Conservation (phyloP, 2,888 invertebrate species). For the Ernsta delagoae region DNA sequence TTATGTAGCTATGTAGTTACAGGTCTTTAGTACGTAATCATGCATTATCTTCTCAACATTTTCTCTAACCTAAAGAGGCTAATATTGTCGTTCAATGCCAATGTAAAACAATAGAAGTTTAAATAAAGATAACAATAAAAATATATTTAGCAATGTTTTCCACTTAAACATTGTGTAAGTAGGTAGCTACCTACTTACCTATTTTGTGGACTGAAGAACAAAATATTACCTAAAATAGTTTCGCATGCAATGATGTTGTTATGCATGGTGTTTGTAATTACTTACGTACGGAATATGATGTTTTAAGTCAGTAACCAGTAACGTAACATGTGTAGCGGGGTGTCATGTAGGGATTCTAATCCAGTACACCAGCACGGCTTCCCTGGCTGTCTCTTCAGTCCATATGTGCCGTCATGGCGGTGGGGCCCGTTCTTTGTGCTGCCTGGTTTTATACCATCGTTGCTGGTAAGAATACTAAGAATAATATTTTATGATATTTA, state of each 20-base stretch:
- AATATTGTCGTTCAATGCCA: too few relatives aligned
- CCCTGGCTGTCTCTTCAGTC: conserved; percentile 53
- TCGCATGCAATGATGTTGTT: neutral
- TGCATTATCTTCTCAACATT: too few relatives aligned
- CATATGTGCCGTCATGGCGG: conserved; percentile 63
- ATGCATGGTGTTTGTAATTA: neutral
- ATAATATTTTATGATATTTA: too few relatives aligned
- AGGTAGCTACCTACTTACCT: too few relatives aligned
- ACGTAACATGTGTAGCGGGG: conserved; percentile 17
- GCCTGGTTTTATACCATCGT: conserved; percentile 79
- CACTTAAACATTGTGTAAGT: too few relatives aligned
- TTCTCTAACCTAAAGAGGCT: too few relatives aligned
- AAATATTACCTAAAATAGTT: neutral
- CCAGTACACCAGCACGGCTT: conserved; percentile 61
- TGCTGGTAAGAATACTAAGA: conserved; percentile 74
- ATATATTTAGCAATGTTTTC: too few relatives aligned
- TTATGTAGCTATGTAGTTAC: too few relatives aligned
- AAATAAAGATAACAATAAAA: too few relatives aligned
- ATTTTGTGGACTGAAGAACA: too few relatives aligned
- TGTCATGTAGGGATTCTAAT: conserved; percentile 70
- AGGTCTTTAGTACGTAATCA: too few relatives aligned
- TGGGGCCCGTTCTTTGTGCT: conserved; percentile 66
- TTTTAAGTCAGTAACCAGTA: neutral
- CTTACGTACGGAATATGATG: conserved; percentile 1
- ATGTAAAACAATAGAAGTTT: too few relatives aligned